Percentiles rank a stretch among this genome's conserved stretches.
Evolutionary conservation across 2,888 invertebrate genomes (phyloP).

Genomic region (Koerneria pararmatus): DNA sequence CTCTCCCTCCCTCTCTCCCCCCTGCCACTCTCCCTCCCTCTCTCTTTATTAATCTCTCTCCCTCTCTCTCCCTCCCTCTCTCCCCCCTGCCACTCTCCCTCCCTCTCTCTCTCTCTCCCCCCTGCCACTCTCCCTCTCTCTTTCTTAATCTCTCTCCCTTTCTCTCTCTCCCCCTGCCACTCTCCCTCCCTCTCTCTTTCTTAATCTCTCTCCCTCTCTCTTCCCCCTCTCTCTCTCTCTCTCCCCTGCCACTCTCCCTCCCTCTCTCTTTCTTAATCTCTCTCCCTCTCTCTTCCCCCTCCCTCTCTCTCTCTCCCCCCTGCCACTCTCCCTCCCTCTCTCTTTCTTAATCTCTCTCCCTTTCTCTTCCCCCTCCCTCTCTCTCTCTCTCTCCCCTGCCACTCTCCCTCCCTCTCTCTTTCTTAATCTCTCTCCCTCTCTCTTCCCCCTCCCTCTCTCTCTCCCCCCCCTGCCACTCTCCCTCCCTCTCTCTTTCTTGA

Average conservation of each 20-base stretch:
- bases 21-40: background rate
- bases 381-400: background rate
- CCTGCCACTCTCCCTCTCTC: background rate
- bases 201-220: background rate
- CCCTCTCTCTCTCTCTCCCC: background rate
- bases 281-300: background rate
- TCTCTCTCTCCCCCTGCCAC: background rate
- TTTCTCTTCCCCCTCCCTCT: background rate
- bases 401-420: too few species aligned
- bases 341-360: background rate
- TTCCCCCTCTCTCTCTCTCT: background rate
- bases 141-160: background rate
- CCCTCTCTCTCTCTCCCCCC: background rate
- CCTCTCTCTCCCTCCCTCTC: background rate
- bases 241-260: background rate
- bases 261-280: background rate
- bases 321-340: background rate
- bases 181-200: conserved; percentile 1
- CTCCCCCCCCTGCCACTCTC: too few species aligned
- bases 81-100: background rate
- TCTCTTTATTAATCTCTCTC: too few species aligned
- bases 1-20: background rate
- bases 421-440: too few species aligned
- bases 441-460: too few species aligned
- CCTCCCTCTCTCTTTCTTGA: too few species aligned